Evolutionary conservation across 2,888 invertebrate species (phyloP).

Genomic region (Phengaris alcon): DNA sequence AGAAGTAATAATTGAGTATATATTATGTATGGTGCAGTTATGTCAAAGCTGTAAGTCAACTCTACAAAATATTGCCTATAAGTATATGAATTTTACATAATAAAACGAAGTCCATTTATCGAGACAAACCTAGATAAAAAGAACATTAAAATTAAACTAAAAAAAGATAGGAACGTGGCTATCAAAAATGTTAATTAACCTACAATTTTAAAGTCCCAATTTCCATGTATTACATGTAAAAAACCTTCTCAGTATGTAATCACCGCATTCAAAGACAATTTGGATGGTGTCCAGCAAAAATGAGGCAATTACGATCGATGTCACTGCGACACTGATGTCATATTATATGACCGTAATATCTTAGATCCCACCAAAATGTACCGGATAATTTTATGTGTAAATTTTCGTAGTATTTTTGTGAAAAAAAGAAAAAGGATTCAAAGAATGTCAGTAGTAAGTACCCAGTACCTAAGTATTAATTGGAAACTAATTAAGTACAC

Average conservation of each 20-base stretch:
- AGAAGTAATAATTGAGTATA: too few relatives aligned
- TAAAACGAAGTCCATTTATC: neutral
- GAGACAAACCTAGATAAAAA: conserved; percentile 8
- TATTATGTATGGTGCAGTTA: too few relatives aligned
- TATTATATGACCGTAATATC: conserved; percentile 20
- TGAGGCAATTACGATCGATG: conserved; percentile 35
- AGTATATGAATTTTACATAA: neutral
- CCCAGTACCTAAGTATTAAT: too few relatives aligned
- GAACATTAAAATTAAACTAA: conserved; percentile 15
- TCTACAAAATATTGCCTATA: too few relatives aligned
- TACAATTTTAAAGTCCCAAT: conserved; percentile 25
- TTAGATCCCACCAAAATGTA: neutral
- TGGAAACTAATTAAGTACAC: too few relatives aligned
- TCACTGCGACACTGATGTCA: conserved; percentile 24
- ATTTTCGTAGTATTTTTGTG: neutral
- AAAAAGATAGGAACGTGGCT: neutral
- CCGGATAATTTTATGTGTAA: neutral
- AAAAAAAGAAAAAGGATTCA: neutral
- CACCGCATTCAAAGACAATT: conserved; percentile 33
- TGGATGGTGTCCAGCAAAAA: conserved; percentile 36
- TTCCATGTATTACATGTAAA: conserved; percentile 27
- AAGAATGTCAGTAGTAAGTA: too few relatives aligned
- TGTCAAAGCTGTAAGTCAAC: too few relatives aligned
- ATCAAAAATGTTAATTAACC: conserved; percentile 20
- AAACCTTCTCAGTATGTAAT: conserved; percentile 28